These are phyloP conservation scores for Alentia gelatinosa DNA, from an alignment of 2,888 invertebrate genomes.

Conservation along the genomic window DNA sequence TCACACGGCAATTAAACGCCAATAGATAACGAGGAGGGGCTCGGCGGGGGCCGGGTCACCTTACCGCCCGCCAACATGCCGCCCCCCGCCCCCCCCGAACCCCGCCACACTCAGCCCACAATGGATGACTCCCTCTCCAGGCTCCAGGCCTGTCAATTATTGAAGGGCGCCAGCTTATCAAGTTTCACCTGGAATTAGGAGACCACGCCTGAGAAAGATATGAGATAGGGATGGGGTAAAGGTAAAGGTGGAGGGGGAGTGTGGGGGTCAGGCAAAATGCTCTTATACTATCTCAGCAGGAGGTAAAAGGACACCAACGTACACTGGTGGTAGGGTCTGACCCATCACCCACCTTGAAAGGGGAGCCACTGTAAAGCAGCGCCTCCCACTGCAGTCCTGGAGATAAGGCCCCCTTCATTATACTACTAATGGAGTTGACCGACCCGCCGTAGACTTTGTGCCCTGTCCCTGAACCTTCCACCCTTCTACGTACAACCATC, in stretches of 20 bases:
- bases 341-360: no score
- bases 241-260: not conserved
- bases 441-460: not conserved
- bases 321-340: no score
- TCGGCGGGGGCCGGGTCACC: not conserved
- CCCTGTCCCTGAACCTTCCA: not conserved
- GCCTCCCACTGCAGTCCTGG: not conserved
- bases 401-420: not conserved
- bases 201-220: no score
- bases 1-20: not conserved
- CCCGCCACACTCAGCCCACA: not conserved
- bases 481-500: not conserved
- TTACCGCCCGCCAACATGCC: not conserved
- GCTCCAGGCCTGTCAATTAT: constrained; percentile 25
- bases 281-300: not conserved
- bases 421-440: constrained; percentile 9
- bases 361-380: not conserved
- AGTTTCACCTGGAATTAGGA: constrained; percentile 24
- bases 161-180: not conserved
- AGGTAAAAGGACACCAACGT: not conserved
- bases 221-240: no score
- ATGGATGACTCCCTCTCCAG: constrained; percentile 9
- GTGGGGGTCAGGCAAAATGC: not conserved
- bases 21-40: constrained; percentile 25
- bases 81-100: not conserved